These are phyloP conservation scores for Lepidurus packardi DNA, from an alignment of 1,140 invertebrate species.

Conservation along the genomic window DNA sequence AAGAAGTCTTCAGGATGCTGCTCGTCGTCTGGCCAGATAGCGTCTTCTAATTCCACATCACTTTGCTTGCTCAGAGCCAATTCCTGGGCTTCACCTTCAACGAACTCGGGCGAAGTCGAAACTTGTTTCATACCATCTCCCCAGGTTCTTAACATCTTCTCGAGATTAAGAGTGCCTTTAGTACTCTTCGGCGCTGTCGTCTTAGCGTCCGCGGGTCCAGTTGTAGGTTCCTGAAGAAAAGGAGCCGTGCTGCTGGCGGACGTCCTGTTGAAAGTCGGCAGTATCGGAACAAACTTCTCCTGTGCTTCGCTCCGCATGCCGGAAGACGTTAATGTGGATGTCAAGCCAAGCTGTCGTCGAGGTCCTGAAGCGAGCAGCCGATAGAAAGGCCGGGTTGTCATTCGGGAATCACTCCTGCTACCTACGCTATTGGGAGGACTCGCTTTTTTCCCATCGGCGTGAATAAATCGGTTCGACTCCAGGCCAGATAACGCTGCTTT, in stretches of 20 bases:
- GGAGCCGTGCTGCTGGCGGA: neutral
- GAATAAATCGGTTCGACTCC: neutral
- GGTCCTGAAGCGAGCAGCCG: neutral
- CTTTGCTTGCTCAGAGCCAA: neutral
- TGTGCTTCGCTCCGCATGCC: neutral
- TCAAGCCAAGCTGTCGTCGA: neutral
- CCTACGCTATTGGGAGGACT: neutral
- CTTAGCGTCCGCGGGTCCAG: neutral
- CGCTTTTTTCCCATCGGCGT: neutral
- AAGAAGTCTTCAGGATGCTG: neutral
- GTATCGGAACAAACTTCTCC: neutral
- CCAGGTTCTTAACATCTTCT: neutral
- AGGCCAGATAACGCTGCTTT: neutral
- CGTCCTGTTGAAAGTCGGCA: neutral
- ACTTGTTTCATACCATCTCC: neutral
- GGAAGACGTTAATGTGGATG: neutral
- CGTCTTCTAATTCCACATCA: neutral
- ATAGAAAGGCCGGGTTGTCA: neutral
- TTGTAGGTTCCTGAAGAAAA: neutral
- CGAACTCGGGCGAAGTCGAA: neutral
- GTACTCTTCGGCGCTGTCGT: neutral
- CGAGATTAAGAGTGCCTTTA: neutral
- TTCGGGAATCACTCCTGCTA: neutral
- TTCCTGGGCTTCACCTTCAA: neutral
- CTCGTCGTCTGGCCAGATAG: neutral